Conservation (phyloP, 1,140 invertebrate species). For the Proctacanthus coquilletti region DNA sequence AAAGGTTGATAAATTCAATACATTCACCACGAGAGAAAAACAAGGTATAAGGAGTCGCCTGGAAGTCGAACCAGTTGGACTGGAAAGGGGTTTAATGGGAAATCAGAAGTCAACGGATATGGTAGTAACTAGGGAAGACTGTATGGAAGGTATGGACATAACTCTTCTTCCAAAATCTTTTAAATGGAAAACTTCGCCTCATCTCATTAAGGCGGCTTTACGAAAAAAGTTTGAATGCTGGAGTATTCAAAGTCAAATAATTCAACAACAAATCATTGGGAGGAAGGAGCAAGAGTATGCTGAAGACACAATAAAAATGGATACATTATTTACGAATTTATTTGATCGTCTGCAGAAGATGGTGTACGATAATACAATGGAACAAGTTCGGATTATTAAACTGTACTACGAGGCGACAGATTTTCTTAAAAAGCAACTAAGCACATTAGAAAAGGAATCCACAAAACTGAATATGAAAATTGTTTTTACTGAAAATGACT, state of each 20-base stretch:
- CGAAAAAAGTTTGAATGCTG: slow-evolving; percentile 22
- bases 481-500: slow-evolving; percentile 24
- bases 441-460: slow-evolving; percentile 15
- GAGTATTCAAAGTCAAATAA: neutral
- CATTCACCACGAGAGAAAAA: slow-evolving; percentile 17
- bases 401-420: slow-evolving; percentile 1
- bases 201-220: slow-evolving; percentile 19
- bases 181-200: slow-evolving; percentile 18
- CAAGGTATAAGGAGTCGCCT: slow-evolving; percentile 20
- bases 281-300: slow-evolving; percentile 12
- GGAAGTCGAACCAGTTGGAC: slow-evolving; percentile 18
- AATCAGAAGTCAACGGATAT: slow-evolving; percentile 12
- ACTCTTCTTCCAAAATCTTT: slow-evolving; percentile 18
- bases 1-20: slow-evolving; percentile 20
- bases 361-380: neutral
- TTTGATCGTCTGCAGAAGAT: neutral
- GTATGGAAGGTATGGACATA: slow-evolving; percentile 21
- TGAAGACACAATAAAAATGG: neutral
- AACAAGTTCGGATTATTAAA: neutral
- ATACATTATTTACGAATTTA: neutral
- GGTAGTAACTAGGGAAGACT: slow-evolving; percentile 25
- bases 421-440: neutral
- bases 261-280: slow-evolving; percentile 15
- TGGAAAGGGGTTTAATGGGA: slow-evolving; percentile 3
- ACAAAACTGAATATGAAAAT: slow-evolving; percentile 26